phyloP scores from a whole-genome alignment of 2,113 vertebrate genomes.

The Pseudopodoces humilis region DNA sequence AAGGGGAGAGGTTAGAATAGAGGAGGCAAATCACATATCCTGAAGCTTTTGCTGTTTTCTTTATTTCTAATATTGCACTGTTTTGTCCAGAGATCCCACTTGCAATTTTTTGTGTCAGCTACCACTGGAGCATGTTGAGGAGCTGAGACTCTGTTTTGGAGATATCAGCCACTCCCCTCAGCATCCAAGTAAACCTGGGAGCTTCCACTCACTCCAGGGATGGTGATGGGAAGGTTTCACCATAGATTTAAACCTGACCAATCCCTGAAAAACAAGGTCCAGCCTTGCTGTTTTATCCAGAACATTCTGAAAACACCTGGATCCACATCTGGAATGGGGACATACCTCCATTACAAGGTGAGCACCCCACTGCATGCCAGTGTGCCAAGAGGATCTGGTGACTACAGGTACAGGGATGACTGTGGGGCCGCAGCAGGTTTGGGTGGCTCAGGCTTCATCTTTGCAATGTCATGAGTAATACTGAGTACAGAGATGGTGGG shows the following conservation, averaged over 20 bases:
- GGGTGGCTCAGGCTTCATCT: background rate
- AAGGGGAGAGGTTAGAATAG: background rate
- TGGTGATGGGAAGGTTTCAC: background rate
- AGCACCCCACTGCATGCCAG: background rate
- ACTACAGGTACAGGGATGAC: background rate
- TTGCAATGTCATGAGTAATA: background rate
- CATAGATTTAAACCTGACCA: fast-evolving
- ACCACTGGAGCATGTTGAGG: background rate
- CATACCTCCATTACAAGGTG: background rate
- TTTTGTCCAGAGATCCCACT: background rate
- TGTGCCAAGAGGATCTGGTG: background rate
- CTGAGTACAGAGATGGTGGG: background rate
- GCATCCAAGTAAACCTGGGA: background rate
- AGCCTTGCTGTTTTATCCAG: background rate
- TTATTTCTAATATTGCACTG: background rate
- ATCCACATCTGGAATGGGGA: background rate
- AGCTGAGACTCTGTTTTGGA: background rate
- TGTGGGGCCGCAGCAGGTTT: background rate
- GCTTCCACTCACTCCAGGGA: background rate
- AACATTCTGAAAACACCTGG: background rate
- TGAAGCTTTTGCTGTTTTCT: background rate
- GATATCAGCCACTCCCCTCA: background rate
- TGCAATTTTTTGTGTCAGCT: background rate
- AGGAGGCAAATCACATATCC: background rate
- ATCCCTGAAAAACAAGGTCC: background rate